Evolutionary conservation across 2,797 vertebrate species (phyloP).

Genomic region (Melopsittacus undulatus): DNA sequence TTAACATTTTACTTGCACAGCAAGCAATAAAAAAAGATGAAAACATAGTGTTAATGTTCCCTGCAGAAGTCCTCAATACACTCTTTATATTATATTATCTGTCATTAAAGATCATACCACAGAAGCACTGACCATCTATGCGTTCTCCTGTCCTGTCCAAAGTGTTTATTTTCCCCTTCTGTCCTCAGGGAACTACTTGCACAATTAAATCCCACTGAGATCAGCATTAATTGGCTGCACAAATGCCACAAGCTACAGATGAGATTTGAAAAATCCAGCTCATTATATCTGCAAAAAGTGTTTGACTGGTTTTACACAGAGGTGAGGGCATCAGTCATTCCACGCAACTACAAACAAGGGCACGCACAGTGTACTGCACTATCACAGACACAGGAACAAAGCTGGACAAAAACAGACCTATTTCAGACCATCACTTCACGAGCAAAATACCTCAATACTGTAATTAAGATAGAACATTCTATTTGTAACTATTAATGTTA

Average conservation of each 20-base stretch:
- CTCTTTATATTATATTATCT: neutral
- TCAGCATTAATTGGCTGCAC: neutral
- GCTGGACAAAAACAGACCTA: neutral
- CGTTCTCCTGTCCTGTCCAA: neutral
- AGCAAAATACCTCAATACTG: neutral
- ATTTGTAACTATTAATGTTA: neutral
- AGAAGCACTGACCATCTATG: neutral
- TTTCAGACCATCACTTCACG: neutral
- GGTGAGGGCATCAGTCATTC: neutral
- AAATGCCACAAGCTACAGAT: neutral
- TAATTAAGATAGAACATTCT: neutral
- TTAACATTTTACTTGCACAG: neutral
- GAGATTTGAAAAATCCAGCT: neutral
- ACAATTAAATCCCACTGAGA: neutral
- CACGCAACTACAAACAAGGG: neutral
- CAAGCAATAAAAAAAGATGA: neutral
- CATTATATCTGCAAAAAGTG: neutral
- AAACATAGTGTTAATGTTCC: neutral
- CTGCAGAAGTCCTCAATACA: neutral
- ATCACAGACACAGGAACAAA: neutral
- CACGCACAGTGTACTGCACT: fast-evolving
- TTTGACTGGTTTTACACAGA: neutral
- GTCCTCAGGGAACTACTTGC: neutral
- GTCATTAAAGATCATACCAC: neutral
- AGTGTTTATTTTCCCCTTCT: neutral